phyloP scores from a whole-genome alignment of 1,140 invertebrate genomes.

The Radopholus similis region DNA sequence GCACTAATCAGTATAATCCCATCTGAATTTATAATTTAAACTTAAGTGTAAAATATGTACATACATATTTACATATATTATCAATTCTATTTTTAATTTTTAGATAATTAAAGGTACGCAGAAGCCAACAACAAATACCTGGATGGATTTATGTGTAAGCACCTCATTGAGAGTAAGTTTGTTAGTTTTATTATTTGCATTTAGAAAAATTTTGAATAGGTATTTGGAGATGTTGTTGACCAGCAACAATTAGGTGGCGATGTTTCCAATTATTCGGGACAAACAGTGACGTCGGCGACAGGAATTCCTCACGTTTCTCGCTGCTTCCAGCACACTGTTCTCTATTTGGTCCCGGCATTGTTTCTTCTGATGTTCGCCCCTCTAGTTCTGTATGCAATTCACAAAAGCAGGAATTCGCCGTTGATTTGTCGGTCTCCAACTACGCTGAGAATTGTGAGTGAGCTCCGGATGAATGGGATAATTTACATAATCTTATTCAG shows the following conservation, averaged over 20 bases:
- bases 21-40: too few species aligned
- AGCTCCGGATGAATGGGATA: background rate
- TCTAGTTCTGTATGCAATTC: slow-evolving; percentile 50
- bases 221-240: background rate
- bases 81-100: too few species aligned
- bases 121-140: background rate
- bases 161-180: background rate
- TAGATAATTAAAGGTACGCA: too few species aligned
- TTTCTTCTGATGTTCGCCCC: slow-evolving; percentile 50
- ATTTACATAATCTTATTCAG: slow-evolving; percentile 24
- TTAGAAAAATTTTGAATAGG: background rate
- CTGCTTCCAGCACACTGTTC: slow-evolving; percentile 55
- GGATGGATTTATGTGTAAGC: background rate
- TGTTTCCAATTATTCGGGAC: background rate
- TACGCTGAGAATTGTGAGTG: slow-evolving; percentile 26
- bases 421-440: slow-evolving; percentile 41
- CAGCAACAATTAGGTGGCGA: background rate
- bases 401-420: slow-evolving; percentile 23
- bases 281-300: background rate
- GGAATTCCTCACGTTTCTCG: slow-evolving; percentile 40
- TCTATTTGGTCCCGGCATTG: slow-evolving; percentile 51
- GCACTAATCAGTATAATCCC: too few species aligned
- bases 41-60: too few species aligned
- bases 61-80: too few species aligned
- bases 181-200: background rate